These are phyloP conservation scores for Rhipidura dahli DNA, from an alignment of 2,113 vertebrate genomes.

Conservation along the genomic window DNA sequence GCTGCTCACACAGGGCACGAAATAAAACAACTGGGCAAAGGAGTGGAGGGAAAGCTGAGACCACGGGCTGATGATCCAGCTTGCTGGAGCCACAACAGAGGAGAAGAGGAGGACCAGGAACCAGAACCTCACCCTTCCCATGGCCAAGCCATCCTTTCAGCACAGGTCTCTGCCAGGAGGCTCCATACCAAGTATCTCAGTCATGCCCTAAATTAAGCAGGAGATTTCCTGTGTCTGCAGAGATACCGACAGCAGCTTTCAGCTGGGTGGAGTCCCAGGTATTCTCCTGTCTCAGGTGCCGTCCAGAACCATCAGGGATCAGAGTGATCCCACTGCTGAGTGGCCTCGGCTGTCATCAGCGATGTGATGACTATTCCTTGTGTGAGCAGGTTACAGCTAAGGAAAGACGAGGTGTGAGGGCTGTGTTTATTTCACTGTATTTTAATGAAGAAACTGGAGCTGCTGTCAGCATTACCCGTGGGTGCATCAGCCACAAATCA, in stretches of 20 bases:
- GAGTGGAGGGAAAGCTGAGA: not conserved
- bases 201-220: not conserved
- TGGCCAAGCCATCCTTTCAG: not conserved
- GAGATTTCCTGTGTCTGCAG: not conserved
- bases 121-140: not conserved
- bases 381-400: constrained; percentile 44
- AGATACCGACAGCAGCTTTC: not conserved
- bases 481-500: constrained; percentile 58
- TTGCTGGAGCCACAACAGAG: not conserved
- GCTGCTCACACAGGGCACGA: not conserved
- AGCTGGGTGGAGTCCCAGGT: not conserved
- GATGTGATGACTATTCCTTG: constrained; percentile 6
- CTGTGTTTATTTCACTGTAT: constrained; percentile 56
- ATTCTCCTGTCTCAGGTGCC: not conserved
- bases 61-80: not conserved
- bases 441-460: constrained; percentile 62
- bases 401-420: constrained; percentile 49
- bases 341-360: constrained; percentile 39
- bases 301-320: not conserved
- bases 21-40: not conserved
- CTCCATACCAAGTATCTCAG: not conserved
- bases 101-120: not conserved
- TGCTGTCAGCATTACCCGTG: constrained; percentile 55
- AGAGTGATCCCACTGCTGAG: not conserved
- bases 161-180: fast-evolving